A percentile compares a stretch with the other conserved stretches of the same genome.
phyloP scores from a whole-genome alignment of 1,140 invertebrate species.

The Argopecten irradians region DNA sequence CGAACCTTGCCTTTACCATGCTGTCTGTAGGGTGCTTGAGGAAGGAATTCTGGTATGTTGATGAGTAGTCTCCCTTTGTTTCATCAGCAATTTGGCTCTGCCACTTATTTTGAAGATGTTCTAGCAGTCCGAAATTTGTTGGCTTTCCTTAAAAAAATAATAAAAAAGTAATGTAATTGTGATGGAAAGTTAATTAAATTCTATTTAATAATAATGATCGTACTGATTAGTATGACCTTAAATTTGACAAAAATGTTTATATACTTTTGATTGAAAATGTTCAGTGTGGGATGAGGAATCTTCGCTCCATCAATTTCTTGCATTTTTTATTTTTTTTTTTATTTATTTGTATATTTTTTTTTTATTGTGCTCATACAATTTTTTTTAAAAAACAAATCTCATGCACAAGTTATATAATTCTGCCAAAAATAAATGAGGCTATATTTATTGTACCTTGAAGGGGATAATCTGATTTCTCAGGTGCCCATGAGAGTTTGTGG shows the following conservation, averaged over 20 bases:
- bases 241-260: no score
- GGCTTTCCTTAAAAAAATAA: conserved; percentile 52
- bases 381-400: neutral
- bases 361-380: no score
- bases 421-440: neutral
- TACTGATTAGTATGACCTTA: no score
- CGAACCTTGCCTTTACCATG: conserved; percentile 46
- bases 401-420: neutral
- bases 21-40: conserved; percentile 25
- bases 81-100: conserved; percentile 52
- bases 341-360: no score
- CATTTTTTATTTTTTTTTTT: no score
- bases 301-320: no score
- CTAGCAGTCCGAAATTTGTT: conserved; percentile 60
- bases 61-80: conserved; percentile 56
- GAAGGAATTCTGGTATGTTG: conserved; percentile 55
- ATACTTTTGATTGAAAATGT: no score
- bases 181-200: no score
- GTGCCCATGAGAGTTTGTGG: conserved; percentile 66
- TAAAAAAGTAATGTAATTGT: neutral
- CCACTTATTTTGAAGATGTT: conserved; percentile 55
- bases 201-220: no score
- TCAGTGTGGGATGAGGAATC: no score
- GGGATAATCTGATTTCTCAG: conserved; percentile 71
- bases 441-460: conserved; percentile 67